Evolutionary conservation across 2,888 invertebrate genomes (phyloP).

Genomic region (Zaprionus bogoriensis): DNA sequence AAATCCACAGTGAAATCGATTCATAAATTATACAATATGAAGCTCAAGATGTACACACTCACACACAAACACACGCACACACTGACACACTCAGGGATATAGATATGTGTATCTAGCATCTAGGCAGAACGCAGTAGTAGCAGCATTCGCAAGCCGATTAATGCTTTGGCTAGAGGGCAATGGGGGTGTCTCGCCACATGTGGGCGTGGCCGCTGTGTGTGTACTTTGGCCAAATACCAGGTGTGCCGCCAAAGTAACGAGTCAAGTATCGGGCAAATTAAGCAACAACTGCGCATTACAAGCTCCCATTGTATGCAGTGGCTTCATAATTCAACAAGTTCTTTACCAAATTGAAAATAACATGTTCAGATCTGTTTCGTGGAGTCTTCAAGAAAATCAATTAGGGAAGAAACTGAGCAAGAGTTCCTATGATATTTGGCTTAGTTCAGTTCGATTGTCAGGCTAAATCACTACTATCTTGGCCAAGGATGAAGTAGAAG

Average conservation of each 20-base stretch:
- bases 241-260: slow-evolving; percentile 20
- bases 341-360: too few relatives aligned
- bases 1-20: slow-evolving; percentile 46
- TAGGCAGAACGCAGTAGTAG: too few relatives aligned
- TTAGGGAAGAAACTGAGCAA: too few relatives aligned
- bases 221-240: slow-evolving; percentile 5
- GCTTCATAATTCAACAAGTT: too few relatives aligned
- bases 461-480: too few relatives aligned
- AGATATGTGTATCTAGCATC: not conserved
- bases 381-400: too few relatives aligned
- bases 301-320: too few relatives aligned
- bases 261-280: slow-evolving; percentile 17
- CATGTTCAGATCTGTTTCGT: too few relatives aligned
- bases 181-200: not conserved
- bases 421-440: too few relatives aligned
- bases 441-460: too few relatives aligned
- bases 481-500: too few relatives aligned
- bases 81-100: not conserved
- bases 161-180: not conserved
- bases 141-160: slow-evolving; percentile 14
- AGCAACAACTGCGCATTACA: slow-evolving; percentile 12
- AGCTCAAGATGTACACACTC: slow-evolving; percentile 5
- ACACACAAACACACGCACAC: not conserved
- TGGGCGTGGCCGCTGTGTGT: slow-evolving; percentile 8
- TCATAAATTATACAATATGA: slow-evolving; percentile 63